phyloP scores from a whole-genome alignment of 2,113 vertebrate species.

The Sialia sialis region DNA sequence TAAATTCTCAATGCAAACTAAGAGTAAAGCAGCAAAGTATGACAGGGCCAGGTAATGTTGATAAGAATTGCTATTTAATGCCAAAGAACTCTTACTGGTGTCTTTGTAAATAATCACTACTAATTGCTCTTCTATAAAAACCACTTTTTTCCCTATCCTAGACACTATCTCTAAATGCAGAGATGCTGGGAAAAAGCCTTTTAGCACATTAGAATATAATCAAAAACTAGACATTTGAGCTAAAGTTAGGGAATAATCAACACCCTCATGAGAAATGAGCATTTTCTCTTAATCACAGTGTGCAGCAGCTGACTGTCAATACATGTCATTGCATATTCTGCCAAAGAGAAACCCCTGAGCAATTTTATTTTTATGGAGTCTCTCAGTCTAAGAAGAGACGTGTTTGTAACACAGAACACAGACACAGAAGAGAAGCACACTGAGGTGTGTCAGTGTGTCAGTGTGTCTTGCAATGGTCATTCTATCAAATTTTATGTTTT shows the following conservation, averaged over 20 bases:
- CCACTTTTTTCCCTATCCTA: neutral
- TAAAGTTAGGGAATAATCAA: slow-evolving; percentile 9
- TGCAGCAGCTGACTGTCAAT: neutral
- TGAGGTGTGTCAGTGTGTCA: neutral
- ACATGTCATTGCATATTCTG: neutral
- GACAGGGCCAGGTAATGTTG: neutral
- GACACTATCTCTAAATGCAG: neutral
- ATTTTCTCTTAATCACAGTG: neutral
- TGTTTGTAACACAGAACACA: neutral
- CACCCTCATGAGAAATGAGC: neutral
- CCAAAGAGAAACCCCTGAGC: neutral
- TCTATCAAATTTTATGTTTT: neutral
- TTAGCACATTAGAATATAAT: neutral
- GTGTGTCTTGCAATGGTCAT: neutral
- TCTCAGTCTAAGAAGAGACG: neutral
- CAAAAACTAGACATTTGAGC: neutral
- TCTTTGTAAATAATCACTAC: neutral
- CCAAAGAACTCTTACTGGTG: neutral
- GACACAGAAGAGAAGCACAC: neutral
- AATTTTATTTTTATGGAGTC: neutral
- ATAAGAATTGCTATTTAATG: neutral
- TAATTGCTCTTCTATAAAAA: neutral
- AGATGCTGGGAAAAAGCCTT: neutral
- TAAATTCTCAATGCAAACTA: neutral
- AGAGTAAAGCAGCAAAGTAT: neutral